Conservation (phyloP, 2,888 invertebrate species). For the Thecophora atra region DNA sequence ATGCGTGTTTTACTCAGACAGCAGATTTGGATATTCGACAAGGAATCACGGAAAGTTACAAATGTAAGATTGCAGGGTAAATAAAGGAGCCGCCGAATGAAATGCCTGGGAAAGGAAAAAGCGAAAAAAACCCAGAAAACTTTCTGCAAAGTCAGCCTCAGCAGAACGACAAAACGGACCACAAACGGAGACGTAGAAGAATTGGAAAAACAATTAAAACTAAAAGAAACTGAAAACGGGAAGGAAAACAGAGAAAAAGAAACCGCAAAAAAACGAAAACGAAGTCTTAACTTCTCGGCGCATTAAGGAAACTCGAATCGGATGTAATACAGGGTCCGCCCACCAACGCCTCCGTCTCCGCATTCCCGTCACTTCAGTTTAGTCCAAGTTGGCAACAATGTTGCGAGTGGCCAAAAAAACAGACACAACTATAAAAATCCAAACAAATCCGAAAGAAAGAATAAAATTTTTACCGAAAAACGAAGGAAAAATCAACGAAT, state of each 20-base stretch:
- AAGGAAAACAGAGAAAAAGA: constrained; percentile 35
- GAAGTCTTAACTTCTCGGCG: constrained; percentile 42
- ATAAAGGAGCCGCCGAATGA: not conserved
- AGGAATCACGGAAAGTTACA: constrained; percentile 43
- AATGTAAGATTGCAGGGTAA: constrained; percentile 43
- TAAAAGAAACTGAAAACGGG: constrained; percentile 35
- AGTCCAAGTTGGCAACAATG: no score
- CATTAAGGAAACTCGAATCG: constrained; percentile 43
- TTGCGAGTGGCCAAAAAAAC: no score
- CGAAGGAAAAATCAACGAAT: not conserved
- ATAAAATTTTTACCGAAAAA: not conserved
- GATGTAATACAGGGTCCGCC: constrained; percentile 38
- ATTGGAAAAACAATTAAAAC: constrained; percentile 40
- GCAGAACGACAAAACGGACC: constrained; percentile 27
- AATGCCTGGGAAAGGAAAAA: constrained; percentile 32
- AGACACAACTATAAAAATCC: not conserved
- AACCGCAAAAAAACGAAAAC: constrained; percentile 26
- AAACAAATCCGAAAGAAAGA: constrained; percentile 8
- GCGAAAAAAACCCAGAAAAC: constrained; percentile 32
- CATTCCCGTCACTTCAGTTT: no score
- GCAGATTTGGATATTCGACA: constrained; percentile 26
- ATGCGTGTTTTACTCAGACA: constrained; percentile 52
- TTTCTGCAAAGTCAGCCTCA: constrained; percentile 43
- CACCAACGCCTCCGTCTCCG: not conserved
- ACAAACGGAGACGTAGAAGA: constrained; percentile 31